phyloP scores from a whole-genome alignment of 1,140 invertebrate genomes.

The Musca domestica region DNA sequence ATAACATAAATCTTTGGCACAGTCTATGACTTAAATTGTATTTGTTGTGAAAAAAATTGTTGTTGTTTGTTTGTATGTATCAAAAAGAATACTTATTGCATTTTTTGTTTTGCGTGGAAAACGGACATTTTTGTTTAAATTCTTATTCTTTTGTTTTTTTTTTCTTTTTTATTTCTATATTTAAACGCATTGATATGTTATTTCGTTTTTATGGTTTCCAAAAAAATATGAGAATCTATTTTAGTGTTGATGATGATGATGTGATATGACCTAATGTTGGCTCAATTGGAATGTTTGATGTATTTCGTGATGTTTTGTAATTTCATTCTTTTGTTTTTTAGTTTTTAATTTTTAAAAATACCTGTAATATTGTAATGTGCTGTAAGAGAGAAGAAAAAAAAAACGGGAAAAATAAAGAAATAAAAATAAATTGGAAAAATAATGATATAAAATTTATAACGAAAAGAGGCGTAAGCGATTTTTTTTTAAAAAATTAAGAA shows the following conservation, averaged over 20 bases:
- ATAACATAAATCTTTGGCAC: conserved; percentile 13
- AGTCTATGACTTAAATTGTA: conserved; percentile 7
- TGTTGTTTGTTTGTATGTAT: background rate
- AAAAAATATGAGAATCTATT: background rate
- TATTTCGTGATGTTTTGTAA: background rate
- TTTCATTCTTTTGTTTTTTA: background rate
- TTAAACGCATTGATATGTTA: background rate
- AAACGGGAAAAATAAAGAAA: background rate
- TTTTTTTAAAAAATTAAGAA: background rate
- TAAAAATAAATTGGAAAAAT: background rate
- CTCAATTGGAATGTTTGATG: background rate
- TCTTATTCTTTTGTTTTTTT: background rate
- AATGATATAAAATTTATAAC: background rate
- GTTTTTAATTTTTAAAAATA: conserved; percentile 7
- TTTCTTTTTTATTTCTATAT: background rate
- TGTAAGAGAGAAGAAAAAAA: conserved; percentile 12
- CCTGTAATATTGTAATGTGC: conserved; percentile 21
- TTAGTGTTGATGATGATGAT: background rate
- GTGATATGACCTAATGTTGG: too few relatives aligned
- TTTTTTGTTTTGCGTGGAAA: background rate
- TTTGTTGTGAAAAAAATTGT: background rate
- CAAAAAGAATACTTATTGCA: conserved; percentile 1
- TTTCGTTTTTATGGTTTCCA: background rate
- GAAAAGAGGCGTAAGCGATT: background rate
- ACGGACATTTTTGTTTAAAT: conserved; percentile 8